Percentiles rank a stretch among this genome's conserved stretches.
These are phyloP conservation scores for Cherax quadricarinatus DNA, from an alignment of 1,140 invertebrate species.

Conservation along the genomic window DNA sequence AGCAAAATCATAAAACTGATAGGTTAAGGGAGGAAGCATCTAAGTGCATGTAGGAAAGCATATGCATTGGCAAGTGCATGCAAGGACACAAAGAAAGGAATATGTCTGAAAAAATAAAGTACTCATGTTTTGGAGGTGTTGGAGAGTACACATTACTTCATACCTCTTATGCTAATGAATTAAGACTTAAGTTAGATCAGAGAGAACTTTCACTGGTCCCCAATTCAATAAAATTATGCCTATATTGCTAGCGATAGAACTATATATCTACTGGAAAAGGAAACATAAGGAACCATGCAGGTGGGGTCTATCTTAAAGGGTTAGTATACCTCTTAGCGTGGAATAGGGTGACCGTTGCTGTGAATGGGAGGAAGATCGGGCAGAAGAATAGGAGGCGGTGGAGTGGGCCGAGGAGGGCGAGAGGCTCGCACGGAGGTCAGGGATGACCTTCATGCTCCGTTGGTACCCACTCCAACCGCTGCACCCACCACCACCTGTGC, in stretches of 20 bases:
- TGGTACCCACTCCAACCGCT: conserved; percentile 72
- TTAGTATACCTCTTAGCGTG: conserved; percentile 70
- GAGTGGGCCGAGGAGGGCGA: conserved; percentile 71
- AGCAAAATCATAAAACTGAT: too few species aligned
- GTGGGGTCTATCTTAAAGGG: background rate
- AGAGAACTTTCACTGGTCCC: background rate
- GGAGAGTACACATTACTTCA: background rate
- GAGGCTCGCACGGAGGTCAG: conserved; percentile 72
- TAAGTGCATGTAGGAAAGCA: too few species aligned
- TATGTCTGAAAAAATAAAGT: too few species aligned
- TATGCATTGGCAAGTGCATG: too few species aligned
- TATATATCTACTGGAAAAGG: background rate
- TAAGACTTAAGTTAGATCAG: background rate
- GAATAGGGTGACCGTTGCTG: conserved; percentile 68
- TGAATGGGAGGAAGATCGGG: conserved; percentile 69
- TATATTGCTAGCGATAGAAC: background rate
- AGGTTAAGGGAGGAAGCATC: too few species aligned
- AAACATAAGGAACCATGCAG: background rate
- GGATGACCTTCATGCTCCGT: conserved; percentile 70
- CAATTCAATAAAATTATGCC: background rate
- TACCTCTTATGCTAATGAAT: background rate
- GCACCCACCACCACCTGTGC: conserved; percentile 68
- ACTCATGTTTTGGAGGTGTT: background rate
- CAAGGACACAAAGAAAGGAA: too few species aligned
- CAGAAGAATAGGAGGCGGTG: conserved; percentile 70